These are phyloP conservation scores for Salminus brasiliensis DNA, from an alignment of 2,113 vertebrate genomes.

Conservation along the genomic window DNA sequence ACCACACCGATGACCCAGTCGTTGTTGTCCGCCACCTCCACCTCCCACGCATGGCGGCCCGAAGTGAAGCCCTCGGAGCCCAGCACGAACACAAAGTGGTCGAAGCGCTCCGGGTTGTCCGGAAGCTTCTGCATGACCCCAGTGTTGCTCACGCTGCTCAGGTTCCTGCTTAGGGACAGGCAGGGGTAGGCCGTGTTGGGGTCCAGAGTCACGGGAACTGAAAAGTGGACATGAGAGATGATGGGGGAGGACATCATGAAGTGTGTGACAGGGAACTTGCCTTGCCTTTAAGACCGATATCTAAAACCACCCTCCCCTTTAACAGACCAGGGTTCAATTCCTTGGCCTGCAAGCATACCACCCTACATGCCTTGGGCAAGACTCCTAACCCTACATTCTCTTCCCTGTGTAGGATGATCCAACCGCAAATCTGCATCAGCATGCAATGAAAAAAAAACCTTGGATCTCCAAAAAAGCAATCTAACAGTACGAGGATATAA, in stretches of 20 bases:
- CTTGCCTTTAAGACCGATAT: too few relatives aligned
- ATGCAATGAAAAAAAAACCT: too few relatives aligned
- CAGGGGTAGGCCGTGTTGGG: constrained; percentile 79
- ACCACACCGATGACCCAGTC: constrained; percentile 81
- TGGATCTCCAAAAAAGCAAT: too few relatives aligned
- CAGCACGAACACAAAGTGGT: constrained; percentile 78
- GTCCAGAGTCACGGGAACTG: constrained; percentile 78
- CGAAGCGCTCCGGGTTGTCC: constrained; percentile 75
- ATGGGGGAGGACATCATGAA: not conserved
- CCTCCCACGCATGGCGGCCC: constrained; percentile 78
- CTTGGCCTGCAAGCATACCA: too few relatives aligned
- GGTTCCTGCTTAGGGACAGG: constrained; percentile 70
- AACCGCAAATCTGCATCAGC: too few relatives aligned
- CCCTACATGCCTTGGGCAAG: too few relatives aligned
- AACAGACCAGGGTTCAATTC: too few relatives aligned
- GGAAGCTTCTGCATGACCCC: constrained; percentile 71
- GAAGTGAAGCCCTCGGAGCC: constrained; percentile 75
- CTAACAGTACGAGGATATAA: too few relatives aligned
- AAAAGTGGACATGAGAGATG: not conserved
- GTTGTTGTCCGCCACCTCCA: constrained; percentile 73
- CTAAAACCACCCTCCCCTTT: too few relatives aligned
- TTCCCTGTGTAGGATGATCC: too few relatives aligned
- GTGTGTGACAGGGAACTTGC: too few relatives aligned
- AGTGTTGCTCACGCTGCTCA: constrained; percentile 71
- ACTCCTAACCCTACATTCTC: too few relatives aligned